These are phyloP conservation scores for Scotopteryx bipunctaria DNA, from an alignment of 2,888 invertebrate species.

Conservation along the genomic window DNA sequence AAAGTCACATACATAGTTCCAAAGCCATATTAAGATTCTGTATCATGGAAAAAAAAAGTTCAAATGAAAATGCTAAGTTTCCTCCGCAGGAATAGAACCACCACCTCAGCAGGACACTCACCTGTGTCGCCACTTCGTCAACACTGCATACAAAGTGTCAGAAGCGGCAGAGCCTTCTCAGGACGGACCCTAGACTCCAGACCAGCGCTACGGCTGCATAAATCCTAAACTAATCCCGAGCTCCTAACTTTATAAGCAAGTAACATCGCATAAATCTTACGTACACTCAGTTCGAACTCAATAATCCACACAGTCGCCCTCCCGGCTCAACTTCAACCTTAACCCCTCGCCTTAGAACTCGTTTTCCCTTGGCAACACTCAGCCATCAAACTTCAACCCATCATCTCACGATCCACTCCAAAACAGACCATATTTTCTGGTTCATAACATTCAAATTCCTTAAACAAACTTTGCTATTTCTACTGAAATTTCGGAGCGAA, in stretches of 20 bases:
- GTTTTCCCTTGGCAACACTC: neutral
- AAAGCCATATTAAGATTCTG: too few species aligned
- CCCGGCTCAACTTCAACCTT: slow-evolving; percentile 14
- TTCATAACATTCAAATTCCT: neutral
- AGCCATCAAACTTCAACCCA: neutral
- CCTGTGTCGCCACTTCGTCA: too few species aligned
- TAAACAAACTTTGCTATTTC: neutral
- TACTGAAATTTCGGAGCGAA: neutral
- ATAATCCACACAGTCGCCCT: slow-evolving; percentile 15
- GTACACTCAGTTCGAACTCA: slow-evolving; percentile 24
- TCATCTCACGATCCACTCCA: neutral
- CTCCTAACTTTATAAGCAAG: slow-evolving; percentile 30
- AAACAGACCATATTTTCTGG: neutral
- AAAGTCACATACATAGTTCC: too few species aligned
- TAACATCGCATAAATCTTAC: slow-evolving; percentile 31
- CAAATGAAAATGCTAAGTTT: too few species aligned
- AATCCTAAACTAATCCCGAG: slow-evolving; percentile 34
- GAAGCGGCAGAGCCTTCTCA: neutral
- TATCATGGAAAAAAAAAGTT: too few species aligned
- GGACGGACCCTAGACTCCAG: neutral
- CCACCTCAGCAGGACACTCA: too few species aligned
- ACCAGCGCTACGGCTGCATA: slow-evolving; percentile 21
- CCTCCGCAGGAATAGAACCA: too few species aligned
- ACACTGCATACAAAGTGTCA: too few species aligned
- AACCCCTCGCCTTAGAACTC: neutral